These are phyloP conservation scores for Emydoidea blandingii DNA, from an alignment of 2,797 vertebrate species.

Conservation along the genomic window DNA sequence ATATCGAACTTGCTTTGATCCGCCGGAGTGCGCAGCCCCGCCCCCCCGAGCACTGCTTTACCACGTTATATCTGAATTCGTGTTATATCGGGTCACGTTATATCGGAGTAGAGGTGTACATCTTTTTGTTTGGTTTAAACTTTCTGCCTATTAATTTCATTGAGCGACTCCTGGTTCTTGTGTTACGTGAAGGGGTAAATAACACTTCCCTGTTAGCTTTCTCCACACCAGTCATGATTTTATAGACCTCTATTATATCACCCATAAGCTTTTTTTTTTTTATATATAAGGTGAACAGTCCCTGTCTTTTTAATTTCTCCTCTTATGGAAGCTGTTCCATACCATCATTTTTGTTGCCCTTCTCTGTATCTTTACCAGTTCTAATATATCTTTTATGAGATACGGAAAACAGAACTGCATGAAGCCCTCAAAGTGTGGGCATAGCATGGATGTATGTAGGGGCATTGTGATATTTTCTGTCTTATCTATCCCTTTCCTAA, in stretches of 20 bases:
- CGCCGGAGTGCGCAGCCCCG: no score
- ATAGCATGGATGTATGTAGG: not conserved
- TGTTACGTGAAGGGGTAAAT: not conserved
- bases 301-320: not conserved
- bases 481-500: not conserved
- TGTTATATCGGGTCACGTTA: no score
- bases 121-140: not conserved
- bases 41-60: no score
- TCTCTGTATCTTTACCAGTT: not conserved
- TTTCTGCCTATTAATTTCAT: not conserved
- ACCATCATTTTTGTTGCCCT: not conserved
- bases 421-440: not conserved
- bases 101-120: no score
- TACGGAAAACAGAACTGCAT: not conserved
- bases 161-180: not conserved
- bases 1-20: no score
- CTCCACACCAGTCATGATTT: not conserved
- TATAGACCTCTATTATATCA: not conserved
- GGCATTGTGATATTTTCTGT: not conserved
- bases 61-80: no score
- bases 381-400: not conserved
- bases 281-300: not conserved
- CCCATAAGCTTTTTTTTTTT: not conserved
- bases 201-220: not conserved
- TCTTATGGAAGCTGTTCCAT: not conserved